Evolutionary conservation across 2,797 vertebrate genomes (phyloP).

Genomic region (Pagetopsis macropterus): DNA sequence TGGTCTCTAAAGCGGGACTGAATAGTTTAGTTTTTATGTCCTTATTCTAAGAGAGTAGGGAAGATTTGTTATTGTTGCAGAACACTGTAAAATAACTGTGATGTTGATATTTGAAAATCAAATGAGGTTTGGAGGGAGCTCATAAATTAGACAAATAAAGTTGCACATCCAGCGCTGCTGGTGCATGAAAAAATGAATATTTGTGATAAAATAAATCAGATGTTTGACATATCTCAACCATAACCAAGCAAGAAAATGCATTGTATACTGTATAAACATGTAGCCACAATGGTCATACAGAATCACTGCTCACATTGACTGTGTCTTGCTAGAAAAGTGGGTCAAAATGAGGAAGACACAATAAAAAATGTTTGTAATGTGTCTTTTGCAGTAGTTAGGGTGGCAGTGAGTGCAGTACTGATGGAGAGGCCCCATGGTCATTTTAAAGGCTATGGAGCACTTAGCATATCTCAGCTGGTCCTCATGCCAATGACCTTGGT

Average conservation of each 20-base stretch:
- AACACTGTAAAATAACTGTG: slow-evolving; percentile 52
- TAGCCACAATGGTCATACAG: slow-evolving; percentile 47
- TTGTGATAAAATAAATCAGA: slow-evolving; percentile 46
- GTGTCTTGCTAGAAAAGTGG: slow-evolving; percentile 21
- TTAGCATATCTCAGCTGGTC: slow-evolving; percentile 71
- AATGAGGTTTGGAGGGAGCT: slow-evolving; percentile 52
- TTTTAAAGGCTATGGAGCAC: slow-evolving; percentile 67
- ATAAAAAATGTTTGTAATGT: slow-evolving; percentile 46
- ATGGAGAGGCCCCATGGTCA: slow-evolving; percentile 54
- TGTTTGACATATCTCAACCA: slow-evolving; percentile 45
- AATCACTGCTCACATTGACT: slow-evolving; percentile 24
- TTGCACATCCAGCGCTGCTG: slow-evolving; percentile 28
- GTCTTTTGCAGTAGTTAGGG: slow-evolving; percentile 44
- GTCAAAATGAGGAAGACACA: slow-evolving; percentile 38
- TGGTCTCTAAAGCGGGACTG: slow-evolving; percentile 49
- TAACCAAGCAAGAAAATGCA: slow-evolving; percentile 39
- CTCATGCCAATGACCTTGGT: slow-evolving; percentile 69
- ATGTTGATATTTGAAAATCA: slow-evolving; percentile 61
- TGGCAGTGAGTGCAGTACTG: slow-evolving; percentile 50
- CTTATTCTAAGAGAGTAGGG: slow-evolving; percentile 41
- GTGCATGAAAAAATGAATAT: slow-evolving; percentile 36
- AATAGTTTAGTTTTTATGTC: slow-evolving; percentile 49
- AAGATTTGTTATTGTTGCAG: slow-evolving; percentile 58
- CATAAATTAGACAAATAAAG: slow-evolving; percentile 61
- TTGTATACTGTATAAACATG: slow-evolving; percentile 38